These are phyloP conservation scores for Agriopis aurantiaria DNA, from an alignment of 2,888 invertebrate genomes.

Conservation along the genomic window DNA sequence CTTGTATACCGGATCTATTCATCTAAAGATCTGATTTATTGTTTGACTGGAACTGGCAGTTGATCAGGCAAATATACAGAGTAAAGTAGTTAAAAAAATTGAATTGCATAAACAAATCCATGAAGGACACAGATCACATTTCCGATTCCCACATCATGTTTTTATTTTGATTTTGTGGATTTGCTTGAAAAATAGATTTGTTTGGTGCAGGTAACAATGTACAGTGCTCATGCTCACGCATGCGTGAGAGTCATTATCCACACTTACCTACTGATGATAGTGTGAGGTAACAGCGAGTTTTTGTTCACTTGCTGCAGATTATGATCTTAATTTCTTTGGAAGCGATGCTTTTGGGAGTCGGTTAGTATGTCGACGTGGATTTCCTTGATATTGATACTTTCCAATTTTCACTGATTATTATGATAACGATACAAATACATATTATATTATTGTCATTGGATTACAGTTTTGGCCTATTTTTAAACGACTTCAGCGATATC, in stretches of 20 bases:
- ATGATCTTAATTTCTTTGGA: constrained; percentile 27
- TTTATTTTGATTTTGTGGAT: constrained; percentile 17
- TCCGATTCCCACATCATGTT: constrained; percentile 11
- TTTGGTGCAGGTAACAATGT: constrained; percentile 46
- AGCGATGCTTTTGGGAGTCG: constrained; percentile 3
- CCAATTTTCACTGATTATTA: constrained; percentile 25
- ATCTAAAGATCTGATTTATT: background rate
- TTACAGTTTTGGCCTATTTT: too few species aligned
- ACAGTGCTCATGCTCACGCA: constrained; percentile 72
- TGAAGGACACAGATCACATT: constrained; percentile 16
- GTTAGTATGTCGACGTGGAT: constrained; percentile 30
- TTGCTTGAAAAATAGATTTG: constrained; percentile 13
- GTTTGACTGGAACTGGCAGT: background rate
- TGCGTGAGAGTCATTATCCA: constrained; percentile 58
- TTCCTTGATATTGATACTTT: constrained; percentile 26
- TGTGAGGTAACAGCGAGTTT: constrained; percentile 30
- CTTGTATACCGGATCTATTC: background rate
- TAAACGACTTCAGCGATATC: too few species aligned
- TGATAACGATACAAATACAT: background rate
- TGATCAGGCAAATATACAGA: background rate
- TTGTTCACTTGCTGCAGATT: constrained; percentile 15
- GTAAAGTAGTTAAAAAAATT: background rate
- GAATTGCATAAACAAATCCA: constrained; percentile 1
- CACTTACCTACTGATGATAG: constrained; percentile 38
- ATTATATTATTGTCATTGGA: background rate